Conservation (phyloP, 2,888 invertebrate species). For the Synanthedon tipuliformis region DNA sequence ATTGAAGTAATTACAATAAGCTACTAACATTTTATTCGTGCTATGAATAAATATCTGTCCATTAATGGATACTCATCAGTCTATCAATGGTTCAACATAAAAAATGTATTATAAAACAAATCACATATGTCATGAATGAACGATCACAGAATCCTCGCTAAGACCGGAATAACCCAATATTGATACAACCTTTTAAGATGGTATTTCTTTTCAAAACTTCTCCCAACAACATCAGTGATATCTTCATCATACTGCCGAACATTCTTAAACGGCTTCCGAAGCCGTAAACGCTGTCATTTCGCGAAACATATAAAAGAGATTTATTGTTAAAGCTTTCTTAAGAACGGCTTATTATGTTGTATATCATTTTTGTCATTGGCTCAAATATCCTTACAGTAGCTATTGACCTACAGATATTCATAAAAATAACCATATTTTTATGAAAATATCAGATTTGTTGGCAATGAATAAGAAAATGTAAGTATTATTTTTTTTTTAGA, state of each 20-base stretch:
- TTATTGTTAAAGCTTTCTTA: slow-evolving; percentile 21
- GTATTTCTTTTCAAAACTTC: slow-evolving; percentile 8
- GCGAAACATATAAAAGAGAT: slow-evolving; percentile 46
- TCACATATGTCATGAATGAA: too few relatives aligned
- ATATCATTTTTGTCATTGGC: neutral
- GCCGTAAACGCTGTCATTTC: slow-evolving; percentile 40
- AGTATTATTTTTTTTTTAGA: too few relatives aligned
- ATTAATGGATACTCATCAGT: too few relatives aligned
- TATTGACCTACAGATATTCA: neutral
- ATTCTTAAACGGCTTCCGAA: slow-evolving; percentile 38
- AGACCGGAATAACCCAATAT: neutral
- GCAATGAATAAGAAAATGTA: too few relatives aligned
- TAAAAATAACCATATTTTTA: too few relatives aligned
- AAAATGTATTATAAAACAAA: too few relatives aligned
- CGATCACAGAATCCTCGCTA: too few relatives aligned
- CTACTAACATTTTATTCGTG: too few relatives aligned
- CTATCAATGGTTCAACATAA: too few relatives aligned
- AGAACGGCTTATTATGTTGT: neutral
- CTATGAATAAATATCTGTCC: too few relatives aligned
- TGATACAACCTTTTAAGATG: slow-evolving; percentile 7
- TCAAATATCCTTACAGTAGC: neutral
- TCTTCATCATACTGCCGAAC: slow-evolving; percentile 25
- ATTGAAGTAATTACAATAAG: too few relatives aligned
- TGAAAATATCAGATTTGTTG: too few relatives aligned
- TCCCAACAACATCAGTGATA: slow-evolving; percentile 25